Percentiles rank a stretch among this genome's conserved stretches.
These are phyloP conservation scores for Barnardius zonarius DNA, from an alignment of 2,113 vertebrate species.

Conservation along the genomic window DNA sequence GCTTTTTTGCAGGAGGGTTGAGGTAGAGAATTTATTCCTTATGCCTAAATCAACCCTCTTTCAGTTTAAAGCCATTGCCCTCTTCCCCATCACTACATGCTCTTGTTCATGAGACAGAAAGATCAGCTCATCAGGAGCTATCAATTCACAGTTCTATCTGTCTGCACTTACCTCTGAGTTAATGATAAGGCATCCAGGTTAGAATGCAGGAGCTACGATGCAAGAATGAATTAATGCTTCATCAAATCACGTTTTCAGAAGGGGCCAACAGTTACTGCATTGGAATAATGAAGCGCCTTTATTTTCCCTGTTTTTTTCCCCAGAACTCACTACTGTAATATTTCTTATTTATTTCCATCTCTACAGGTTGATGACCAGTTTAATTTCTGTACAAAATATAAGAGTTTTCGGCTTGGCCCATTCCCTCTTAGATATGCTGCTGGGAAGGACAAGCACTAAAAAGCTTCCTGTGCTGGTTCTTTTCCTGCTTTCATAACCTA, in stretches of 20 bases:
- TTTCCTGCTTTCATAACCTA: conserved; percentile 51
- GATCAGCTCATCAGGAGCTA: neutral
- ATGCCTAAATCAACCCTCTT: neutral
- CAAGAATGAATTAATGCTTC: neutral
- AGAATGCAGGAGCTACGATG: neutral
- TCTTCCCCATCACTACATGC: neutral
- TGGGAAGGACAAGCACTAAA: neutral
- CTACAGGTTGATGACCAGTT: neutral
- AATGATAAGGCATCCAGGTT: neutral
- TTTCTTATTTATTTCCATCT: neutral
- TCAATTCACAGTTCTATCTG: neutral
- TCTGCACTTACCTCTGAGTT: neutral
- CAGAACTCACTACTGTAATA: neutral
- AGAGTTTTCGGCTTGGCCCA: neutral
- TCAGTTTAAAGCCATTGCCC: neutral
- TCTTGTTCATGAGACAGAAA: neutral
- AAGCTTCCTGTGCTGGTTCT: neutral
- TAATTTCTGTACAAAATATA: neutral
- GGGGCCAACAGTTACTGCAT: neutral
- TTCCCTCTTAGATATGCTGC: neutral
- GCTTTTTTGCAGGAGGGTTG: neutral
- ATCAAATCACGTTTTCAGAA: neutral
- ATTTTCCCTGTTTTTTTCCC: neutral
- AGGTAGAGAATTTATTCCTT: neutral
- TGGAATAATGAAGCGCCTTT: neutral